Percentiles rank a stretch among this genome's conserved stretches.
These are phyloP conservation scores for Rhingia rostrata DNA, from an alignment of 2,888 invertebrate species.

Conservation along the genomic window DNA sequence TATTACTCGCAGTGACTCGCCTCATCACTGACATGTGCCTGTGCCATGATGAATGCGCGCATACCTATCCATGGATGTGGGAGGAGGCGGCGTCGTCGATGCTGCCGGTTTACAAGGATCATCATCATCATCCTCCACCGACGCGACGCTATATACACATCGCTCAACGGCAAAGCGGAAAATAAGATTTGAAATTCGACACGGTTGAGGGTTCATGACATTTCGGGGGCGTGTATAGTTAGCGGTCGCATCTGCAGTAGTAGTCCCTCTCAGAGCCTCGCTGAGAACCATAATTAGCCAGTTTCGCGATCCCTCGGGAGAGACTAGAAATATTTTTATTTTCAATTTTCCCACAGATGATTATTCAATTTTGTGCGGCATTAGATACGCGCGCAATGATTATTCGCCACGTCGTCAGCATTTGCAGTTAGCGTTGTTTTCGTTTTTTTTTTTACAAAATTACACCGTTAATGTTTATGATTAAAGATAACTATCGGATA, in stretches of 20 bases:
- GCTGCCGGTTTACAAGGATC: slow-evolving; percentile 60
- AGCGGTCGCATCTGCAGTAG: slow-evolving; percentile 36
- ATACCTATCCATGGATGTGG: slow-evolving; percentile 45
- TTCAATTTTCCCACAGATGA: slow-evolving; percentile 60
- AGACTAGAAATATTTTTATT: slow-evolving; percentile 28
- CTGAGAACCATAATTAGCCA: slow-evolving; percentile 39
- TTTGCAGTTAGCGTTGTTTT: slow-evolving; percentile 6
- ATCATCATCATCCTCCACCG: slow-evolving; percentile 28
- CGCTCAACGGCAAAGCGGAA: slow-evolving; percentile 63
- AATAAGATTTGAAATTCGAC: slow-evolving; percentile 72
- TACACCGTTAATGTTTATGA: slow-evolving; percentile 69
- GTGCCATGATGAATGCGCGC: slow-evolving; percentile 59
- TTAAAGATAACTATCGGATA: slow-evolving; percentile 67
- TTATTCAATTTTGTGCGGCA: slow-evolving; percentile 56
- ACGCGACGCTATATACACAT: slow-evolving; percentile 15
- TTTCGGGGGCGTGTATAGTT: slow-evolving; percentile 58
- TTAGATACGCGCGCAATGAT: slow-evolving; percentile 40
- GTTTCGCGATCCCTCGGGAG: slow-evolving; percentile 18
- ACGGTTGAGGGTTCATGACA: slow-evolving; percentile 33
- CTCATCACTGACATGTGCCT: slow-evolving; percentile 48
- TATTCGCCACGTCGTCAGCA: slow-evolving; percentile 17
- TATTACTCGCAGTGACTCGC: slow-evolving; percentile 45
- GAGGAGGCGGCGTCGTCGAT: slow-evolving; percentile 55
- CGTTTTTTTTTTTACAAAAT: slow-evolving; percentile 45
- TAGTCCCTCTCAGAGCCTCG: not conserved